phyloP scores from a whole-genome alignment of 2,888 invertebrate genomes.

The Loripinus fragilis region DNA sequence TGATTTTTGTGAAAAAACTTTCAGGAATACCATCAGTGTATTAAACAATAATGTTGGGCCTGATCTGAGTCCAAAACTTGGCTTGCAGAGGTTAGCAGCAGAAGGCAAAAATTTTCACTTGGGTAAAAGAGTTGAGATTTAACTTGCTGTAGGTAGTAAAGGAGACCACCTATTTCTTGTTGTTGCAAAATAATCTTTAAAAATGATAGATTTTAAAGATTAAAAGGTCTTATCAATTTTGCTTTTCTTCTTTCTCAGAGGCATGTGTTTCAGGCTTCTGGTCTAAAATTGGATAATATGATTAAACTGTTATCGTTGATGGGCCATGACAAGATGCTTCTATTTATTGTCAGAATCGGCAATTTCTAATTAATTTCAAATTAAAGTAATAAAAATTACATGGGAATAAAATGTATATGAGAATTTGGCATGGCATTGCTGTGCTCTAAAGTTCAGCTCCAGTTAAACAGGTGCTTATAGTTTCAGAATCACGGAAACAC shows the following conservation, averaged over 20 bases:
- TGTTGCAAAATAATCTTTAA: neutral
- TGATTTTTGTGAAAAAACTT: too few relatives aligned
- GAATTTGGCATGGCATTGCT: constrained; percentile 1
- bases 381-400: constrained; percentile 14
- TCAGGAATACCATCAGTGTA: too few relatives aligned
- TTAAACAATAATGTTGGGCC: too few relatives aligned
- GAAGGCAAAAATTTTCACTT: too few relatives aligned
- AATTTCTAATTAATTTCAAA: constrained; percentile 17
- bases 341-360: constrained; percentile 5
- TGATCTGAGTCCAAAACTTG: too few relatives aligned
- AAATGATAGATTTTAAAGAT: neutral
- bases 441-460: too few relatives aligned
- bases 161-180: too few relatives aligned
- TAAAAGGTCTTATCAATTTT: neutral
- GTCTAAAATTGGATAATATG: constrained; percentile 23
- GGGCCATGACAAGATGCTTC: constrained; percentile 15
- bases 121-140: too few relatives aligned
- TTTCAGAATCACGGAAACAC: too few relatives aligned
- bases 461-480: too few relatives aligned
- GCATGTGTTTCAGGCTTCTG: constrained; percentile 10
- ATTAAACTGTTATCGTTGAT: constrained; percentile 11
- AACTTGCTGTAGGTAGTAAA: too few relatives aligned
- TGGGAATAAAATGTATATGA: constrained; percentile 13
- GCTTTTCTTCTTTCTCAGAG: constrained; percentile 20
- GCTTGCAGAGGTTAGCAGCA: too few relatives aligned